Percentiles rank a stretch among this genome's conserved stretches.
Conservation (phyloP, 2,888 invertebrate species). For the Calliopum simillimum region DNA sequence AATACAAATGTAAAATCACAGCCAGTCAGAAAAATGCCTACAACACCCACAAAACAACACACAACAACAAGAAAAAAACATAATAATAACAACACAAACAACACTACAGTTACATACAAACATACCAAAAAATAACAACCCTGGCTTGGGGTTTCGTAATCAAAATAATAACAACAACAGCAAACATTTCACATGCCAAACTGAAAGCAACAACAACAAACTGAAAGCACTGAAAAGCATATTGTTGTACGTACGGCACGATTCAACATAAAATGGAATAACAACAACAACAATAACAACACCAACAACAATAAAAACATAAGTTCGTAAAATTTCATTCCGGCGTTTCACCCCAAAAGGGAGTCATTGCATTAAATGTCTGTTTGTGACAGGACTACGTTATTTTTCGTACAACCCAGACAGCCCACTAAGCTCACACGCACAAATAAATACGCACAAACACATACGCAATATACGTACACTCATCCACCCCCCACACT, state of each 20-base stretch:
- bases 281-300: constrained; percentile 16
- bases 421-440: neutral
- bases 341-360: constrained; percentile 17
- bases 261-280: constrained; percentile 5
- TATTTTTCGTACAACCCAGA: constrained; percentile 8
- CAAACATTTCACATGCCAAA: constrained; percentile 8
- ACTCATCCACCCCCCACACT: neutral
- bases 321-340: constrained; percentile 25
- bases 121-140: constrained; percentile 9
- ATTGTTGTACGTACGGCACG: constrained; percentile 18
- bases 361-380: constrained; percentile 31
- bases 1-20: constrained; percentile 24
- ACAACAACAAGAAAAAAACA: constrained; percentile 8
- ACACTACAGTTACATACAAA: neutral
- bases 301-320: constrained; percentile 1
- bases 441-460: neutral
- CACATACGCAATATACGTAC: neutral
- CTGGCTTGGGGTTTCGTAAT: constrained; percentile 1
- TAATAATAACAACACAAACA: neutral
- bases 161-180: constrained; percentile 1
- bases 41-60: constrained; percentile 3
- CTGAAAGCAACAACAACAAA: neutral
- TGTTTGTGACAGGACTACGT: constrained; percentile 34
- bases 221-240: constrained; percentile 14
- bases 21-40: constrained; percentile 2